Conservation (phyloP, 1,140 invertebrate species). For the Acromyrmex charruanus region DNA sequence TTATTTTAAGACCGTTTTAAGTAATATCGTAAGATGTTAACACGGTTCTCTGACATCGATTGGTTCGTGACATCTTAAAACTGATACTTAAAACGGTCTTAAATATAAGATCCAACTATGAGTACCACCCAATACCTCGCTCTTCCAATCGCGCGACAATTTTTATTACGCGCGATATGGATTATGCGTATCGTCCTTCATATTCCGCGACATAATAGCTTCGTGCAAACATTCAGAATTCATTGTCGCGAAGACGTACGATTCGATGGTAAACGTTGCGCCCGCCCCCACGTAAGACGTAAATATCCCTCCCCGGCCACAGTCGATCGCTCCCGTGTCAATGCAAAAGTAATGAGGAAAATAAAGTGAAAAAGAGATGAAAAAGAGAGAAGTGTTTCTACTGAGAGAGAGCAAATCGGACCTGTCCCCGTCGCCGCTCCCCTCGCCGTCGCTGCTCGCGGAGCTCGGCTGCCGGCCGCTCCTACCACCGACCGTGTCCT, state of each 20-base stretch:
- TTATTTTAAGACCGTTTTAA: too few relatives aligned
- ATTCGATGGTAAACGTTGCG: not conserved
- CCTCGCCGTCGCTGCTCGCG: slow-evolving; percentile 96
- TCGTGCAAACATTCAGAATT: not conserved
- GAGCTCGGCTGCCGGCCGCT: slow-evolving; percentile 94
- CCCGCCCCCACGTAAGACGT: not conserved
- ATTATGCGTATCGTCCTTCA: not conserved
- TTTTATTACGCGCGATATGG: not conserved
- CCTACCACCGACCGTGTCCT: slow-evolving; percentile 91
- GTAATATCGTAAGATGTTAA: too few relatives aligned
- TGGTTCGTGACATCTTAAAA: too few relatives aligned
- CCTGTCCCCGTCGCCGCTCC: slow-evolving; percentile 93
- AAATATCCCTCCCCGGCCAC: not conserved
- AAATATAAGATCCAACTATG: too few relatives aligned
- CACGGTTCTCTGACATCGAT: too few relatives aligned
- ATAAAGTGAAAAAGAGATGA: slow-evolving; percentile 42
- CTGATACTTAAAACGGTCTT: too few relatives aligned
- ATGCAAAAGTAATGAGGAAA: slow-evolving; percentile 56
- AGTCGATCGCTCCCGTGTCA: slow-evolving; percentile 58
- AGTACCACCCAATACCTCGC: not conserved
- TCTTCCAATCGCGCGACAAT: not conserved
- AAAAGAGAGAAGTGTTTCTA: slow-evolving; percentile 37
- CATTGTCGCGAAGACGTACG: not conserved
- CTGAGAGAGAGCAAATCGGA: slow-evolving; percentile 84
- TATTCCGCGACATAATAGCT: not conserved